Evolutionary conservation across 1,140 invertebrate genomes (phyloP).

Genomic region (Orchesella cincta): DNA sequence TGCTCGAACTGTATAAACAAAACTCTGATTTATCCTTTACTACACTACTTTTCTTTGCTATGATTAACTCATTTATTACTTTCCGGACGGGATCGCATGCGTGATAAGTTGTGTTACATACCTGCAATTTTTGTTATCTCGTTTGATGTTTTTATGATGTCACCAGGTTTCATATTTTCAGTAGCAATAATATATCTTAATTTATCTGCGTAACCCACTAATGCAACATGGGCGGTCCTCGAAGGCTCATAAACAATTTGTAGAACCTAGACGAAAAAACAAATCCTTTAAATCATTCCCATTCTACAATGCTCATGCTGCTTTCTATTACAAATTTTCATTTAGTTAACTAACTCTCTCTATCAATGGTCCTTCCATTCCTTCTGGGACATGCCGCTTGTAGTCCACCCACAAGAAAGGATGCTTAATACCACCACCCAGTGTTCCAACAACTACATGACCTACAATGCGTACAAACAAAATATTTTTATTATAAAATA

Average conservation of each 20-base stretch:
- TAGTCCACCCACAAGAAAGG: constrained; percentile 91
- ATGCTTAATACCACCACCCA: constrained; percentile 92
- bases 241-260: constrained; percentile 72
- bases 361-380: constrained; percentile 62
- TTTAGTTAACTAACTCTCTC: constrained; percentile 67
- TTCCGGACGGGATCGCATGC: too few relatives aligned
- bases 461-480: too few relatives aligned
- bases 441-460: constrained; percentile 76
- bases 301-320: constrained; percentile 50
- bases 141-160: constrained; percentile 81
- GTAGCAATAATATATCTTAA: constrained; percentile 88
- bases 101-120: too few relatives aligned
- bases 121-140: constrained; percentile 82
- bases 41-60: too few relatives aligned
- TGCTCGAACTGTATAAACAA: constrained; percentile 71
- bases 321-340: constrained; percentile 50
- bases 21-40: too few relatives aligned
- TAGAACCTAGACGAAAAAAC: constrained; percentile 54
- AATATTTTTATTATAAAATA: too few relatives aligned
- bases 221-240: constrained; percentile 74
- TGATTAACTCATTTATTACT: too few relatives aligned
- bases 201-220: constrained; percentile 74
- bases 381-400: constrained; percentile 72
- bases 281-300: constrained; percentile 1
- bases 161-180: constrained; percentile 89